A percentile compares a stretch with the other conserved stretches of the same genome.
Conservation (phyloP, 2,797 vertebrate genomes). For the Schizopygopsis pylzovi region DNA sequence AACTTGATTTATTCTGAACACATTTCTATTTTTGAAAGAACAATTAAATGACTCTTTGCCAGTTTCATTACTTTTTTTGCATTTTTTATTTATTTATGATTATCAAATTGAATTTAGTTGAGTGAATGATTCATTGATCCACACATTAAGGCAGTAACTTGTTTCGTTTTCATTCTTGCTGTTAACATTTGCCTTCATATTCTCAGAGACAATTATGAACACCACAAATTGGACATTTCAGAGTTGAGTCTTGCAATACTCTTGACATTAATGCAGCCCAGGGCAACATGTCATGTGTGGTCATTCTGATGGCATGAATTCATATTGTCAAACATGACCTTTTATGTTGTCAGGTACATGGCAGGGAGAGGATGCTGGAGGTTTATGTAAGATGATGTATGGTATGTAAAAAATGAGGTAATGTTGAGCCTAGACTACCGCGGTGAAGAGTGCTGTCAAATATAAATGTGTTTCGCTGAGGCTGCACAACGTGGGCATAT, state of each 20-base stretch:
- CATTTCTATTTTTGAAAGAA: background rate
- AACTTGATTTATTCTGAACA: background rate
- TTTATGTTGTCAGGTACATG: constrained; percentile 9
- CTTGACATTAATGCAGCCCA: background rate
- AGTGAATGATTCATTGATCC: background rate
- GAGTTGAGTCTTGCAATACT: background rate
- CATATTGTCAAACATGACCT: background rate
- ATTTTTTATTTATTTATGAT: too few species aligned
- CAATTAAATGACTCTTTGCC: background rate
- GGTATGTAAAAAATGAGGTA: constrained; percentile 8
- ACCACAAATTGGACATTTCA: background rate
- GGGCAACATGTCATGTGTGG: background rate
- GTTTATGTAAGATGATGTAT: constrained; percentile 26
- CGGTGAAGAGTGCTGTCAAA: constrained; percentile 10
- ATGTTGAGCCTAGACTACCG: background rate
- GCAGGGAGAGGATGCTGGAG: background rate
- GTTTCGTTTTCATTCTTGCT: background rate
- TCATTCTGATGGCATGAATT: constrained; percentile 1
- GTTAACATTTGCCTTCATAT: background rate
- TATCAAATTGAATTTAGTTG: background rate
- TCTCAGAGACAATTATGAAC: background rate
- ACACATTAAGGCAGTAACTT: background rate
- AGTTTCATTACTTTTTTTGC: too few species aligned
- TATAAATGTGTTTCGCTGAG: constrained; percentile 8
- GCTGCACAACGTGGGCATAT: background rate